Base-by-base conservation (phyloP, 2,797 vertebrate genomes). In the Channa striata region DNA sequence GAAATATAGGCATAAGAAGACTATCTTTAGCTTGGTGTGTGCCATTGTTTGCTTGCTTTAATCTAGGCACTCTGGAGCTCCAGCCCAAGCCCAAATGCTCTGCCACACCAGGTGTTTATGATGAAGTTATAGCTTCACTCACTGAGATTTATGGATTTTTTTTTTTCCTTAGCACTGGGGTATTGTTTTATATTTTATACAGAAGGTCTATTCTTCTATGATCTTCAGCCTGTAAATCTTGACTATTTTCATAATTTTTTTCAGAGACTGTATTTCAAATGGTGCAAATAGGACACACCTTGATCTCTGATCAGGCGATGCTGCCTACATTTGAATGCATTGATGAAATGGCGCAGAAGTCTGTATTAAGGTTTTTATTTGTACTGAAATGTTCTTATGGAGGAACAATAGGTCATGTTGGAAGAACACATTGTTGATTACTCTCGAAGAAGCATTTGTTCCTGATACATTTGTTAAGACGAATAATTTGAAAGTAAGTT, bases 1-100 rank as follows among this genome's bases (percentile, higher is more conserved):
- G 94, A 97, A 96, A 96, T 96, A 96, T 95, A 95, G 95, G 95
- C 96, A 94, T 96, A 78, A 82, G 94, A 93, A 94, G 93, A 94
- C 93, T 95, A 94, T 83, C 92, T 94, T 94, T 93, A 89, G 84
- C 84, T 83, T 88, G 91, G 90, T 89, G 87, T 90, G 90, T 89
- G 87, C 89, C 68, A 68, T 87, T 76, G 88, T 85, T 92, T 89
- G 86, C 74, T 92, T 63, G 74, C 86, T 90, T 89, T 83, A 58
- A 83, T 80, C 78, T 79, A 37, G 76, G 89, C 87, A 72, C 73
- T 72, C 79, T 68, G 76, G 80, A 75, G 79, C 85, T 86, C 59
- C 72, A 61, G 25, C 72, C 69, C 74, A 74, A 86, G 87, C 85
- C 80, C 64, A 59, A 64, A 69, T 77, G 66, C 83, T 90, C 72